Conservation (phyloP, 1,140 invertebrate species). For the Euglossa dilemma region DNA sequence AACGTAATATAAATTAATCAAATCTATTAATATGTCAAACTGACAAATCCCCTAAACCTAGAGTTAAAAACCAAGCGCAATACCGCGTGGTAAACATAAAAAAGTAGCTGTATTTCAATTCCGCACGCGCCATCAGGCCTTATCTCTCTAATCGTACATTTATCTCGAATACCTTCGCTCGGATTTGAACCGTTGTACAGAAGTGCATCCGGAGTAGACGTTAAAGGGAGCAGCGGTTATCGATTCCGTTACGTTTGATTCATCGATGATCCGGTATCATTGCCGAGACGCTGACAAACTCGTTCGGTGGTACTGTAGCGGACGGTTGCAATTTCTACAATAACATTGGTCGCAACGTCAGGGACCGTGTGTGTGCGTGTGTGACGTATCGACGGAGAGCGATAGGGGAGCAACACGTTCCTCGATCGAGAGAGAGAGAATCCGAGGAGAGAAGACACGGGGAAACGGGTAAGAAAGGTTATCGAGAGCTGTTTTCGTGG, state of each 20-base stretch:
- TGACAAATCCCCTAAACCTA: no score
- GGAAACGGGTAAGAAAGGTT: neutral
- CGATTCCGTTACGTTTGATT: neutral
- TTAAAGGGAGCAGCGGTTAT: neutral
- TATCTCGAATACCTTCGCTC: neutral
- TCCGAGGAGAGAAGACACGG: neutral
- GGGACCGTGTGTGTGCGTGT: neutral
- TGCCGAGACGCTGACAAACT: neutral
- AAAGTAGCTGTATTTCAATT: no score
- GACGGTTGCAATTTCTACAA: neutral
- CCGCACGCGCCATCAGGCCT: no score
- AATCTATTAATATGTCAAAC: no score
- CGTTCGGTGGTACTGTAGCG: neutral
- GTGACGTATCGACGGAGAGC: neutral
- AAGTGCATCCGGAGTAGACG: neutral
- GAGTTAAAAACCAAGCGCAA: no score
- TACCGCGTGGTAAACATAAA: no score
- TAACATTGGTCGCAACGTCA: neutral
- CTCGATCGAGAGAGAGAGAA: neutral
- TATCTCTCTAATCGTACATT: neutral
- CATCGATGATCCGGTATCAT: conserved; percentile 16
- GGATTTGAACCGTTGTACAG: neutral
- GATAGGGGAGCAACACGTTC: neutral
- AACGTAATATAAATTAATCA: no score
- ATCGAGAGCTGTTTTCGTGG: conserved; percentile 25